Evolutionary conservation across 1,140 invertebrate species (phyloP).

Genomic region (Galleria mellonella): DNA sequence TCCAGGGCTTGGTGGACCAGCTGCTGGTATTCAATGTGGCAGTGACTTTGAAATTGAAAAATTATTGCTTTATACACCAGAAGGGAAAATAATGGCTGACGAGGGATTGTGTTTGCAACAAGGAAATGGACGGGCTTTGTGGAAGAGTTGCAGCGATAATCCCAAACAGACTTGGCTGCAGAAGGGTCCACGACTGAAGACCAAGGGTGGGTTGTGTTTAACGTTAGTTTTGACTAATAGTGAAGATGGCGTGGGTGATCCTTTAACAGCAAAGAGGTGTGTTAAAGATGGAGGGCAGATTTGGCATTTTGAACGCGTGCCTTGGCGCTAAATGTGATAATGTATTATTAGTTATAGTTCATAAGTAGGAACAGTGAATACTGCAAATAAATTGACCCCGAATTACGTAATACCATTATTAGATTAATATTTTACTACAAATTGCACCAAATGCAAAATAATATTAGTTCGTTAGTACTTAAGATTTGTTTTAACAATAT

Average conservation of each 20-base stretch:
- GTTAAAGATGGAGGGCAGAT: conserved; percentile 43
- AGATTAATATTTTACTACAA: no score
- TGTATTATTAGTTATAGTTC: neutral
- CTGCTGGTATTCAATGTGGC: conserved; percentile 37
- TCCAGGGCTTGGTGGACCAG: conserved; percentile 49
- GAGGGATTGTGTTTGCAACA: conserved; percentile 59
- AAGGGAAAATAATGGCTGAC: conserved; percentile 58
- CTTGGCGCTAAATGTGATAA: conserved; percentile 55
- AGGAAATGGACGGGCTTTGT: conserved; percentile 51
- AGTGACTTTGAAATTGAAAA: conserved; percentile 40
- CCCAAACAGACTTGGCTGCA: conserved; percentile 60
- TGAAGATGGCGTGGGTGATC: conserved; percentile 29
- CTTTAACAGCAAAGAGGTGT: conserved; percentile 45
- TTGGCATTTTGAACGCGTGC: conserved; percentile 68
- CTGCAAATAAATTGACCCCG: neutral
- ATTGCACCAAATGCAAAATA: no score
- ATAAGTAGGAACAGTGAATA: neutral
- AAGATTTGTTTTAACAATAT: no score
- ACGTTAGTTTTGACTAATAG: conserved; percentile 30
- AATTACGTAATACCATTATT: neutral
- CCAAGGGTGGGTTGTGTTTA: conserved; percentile 41
- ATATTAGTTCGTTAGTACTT: no score
- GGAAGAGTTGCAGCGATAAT: conserved; percentile 52
- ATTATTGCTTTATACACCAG: conserved; percentile 48
- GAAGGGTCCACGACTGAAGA: conserved; percentile 53